Evolutionary conservation across 2,888 invertebrate species (phyloP).

Genomic region (Tipula confusa): DNA sequence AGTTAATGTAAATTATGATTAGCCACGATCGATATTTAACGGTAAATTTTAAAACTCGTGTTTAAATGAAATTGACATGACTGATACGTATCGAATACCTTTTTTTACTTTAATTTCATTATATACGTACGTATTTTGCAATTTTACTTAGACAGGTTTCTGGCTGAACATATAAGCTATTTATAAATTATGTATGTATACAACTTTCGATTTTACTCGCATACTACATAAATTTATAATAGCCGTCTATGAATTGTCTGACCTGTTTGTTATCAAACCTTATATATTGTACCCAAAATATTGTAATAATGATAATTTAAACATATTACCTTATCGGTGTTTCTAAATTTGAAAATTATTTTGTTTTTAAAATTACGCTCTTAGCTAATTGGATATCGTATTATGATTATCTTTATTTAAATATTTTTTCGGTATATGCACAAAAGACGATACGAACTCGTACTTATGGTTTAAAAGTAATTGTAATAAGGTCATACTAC

Average conservation of each 20-base stretch:
- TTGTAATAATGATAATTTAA: not conserved
- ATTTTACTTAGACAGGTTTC: not conserved
- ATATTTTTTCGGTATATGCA: not conserved
- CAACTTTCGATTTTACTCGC: not conserved
- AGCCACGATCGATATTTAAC: not conserved
- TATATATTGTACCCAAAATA: not conserved
- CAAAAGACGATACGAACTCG: too few relatives aligned
- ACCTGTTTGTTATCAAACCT: not conserved
- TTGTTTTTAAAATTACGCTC: not conserved
- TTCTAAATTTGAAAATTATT: not conserved
- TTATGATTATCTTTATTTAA: not conserved
- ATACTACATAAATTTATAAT: not conserved
- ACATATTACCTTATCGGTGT: not conserved
- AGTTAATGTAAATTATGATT: constrained; percentile 12
- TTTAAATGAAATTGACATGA: not conserved
- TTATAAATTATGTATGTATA: not conserved
- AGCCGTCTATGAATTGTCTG: not conserved
- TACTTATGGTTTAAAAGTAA: not conserved
- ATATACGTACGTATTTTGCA: not conserved
- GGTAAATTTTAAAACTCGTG: not conserved
- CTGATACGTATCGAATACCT: not conserved
- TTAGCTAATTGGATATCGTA: not conserved
- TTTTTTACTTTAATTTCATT: not conserved
- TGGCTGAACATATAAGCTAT: not conserved
- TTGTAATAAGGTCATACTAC: not conserved